phyloP scores from a whole-genome alignment of 2,797 vertebrate genomes.

The Lophotriccus pileatus region DNA sequence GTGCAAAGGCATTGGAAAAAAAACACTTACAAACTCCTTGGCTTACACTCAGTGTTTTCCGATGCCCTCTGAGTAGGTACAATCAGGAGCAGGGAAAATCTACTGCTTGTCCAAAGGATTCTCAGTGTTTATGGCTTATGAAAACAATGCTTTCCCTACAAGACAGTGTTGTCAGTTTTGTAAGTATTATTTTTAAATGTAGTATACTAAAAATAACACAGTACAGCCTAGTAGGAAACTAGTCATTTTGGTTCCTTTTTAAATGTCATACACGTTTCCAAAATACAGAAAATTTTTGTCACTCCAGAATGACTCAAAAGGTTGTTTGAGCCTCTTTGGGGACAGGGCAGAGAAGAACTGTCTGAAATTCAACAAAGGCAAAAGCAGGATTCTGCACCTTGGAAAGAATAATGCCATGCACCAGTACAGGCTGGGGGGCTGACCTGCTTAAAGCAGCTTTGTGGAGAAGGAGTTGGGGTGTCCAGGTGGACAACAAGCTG shows the following conservation, averaged over 20 bases:
- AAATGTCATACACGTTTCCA: neutral
- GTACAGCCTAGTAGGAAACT: neutral
- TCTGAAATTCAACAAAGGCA: neutral
- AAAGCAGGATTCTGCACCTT: neutral
- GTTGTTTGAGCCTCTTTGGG: neutral
- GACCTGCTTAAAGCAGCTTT: neutral
- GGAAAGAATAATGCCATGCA: neutral
- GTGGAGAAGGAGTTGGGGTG: neutral
- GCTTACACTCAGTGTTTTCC: neutral
- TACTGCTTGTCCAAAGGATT: neutral
- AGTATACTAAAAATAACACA: conserved; percentile 22
- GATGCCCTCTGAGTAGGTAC: neutral
- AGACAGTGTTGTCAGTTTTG: neutral
- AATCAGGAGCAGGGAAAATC: neutral
- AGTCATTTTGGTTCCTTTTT: neutral
- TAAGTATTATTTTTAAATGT: conserved; percentile 22
- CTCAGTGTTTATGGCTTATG: neutral
- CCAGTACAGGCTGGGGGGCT: neutral
- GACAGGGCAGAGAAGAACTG: neutral
- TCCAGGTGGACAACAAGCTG: neutral
- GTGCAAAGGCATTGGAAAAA: conserved; percentile 22
- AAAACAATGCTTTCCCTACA: neutral
- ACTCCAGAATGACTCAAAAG: neutral
- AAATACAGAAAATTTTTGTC: neutral
- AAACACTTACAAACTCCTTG: neutral